Conservation (phyloP, 2,113 vertebrate species). For the Muntiacus muntjak region DNA sequence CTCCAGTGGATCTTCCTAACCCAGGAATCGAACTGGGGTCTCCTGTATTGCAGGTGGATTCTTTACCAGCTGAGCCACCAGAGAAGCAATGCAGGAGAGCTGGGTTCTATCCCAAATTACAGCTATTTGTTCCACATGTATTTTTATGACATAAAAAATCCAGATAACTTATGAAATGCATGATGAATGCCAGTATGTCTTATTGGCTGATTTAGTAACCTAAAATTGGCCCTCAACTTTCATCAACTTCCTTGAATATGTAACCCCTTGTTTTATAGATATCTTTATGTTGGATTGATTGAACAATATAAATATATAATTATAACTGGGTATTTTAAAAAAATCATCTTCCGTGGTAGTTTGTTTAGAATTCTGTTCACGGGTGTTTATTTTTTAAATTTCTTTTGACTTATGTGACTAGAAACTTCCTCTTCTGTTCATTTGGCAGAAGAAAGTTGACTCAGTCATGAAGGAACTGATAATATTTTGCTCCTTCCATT, state of each 20-base stretch:
- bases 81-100: neutral
- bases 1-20: neutral
- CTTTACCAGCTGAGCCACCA: neutral
- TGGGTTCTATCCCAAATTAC: neutral
- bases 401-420: neutral
- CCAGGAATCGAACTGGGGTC: neutral
- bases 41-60: neutral
- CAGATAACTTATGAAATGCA: neutral
- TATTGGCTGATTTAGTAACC: neutral
- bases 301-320: neutral
- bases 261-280: neutral
- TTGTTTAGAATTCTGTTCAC: neutral
- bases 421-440: neutral
- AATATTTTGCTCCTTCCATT: neutral
- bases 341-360: neutral
- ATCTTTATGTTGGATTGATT: neutral
- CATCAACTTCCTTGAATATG: neutral
- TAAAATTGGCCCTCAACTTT: neutral
- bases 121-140: neutral
- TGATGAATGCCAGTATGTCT: neutral
- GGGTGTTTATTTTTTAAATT: neutral
- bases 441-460: neutral
- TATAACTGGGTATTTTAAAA: neutral
- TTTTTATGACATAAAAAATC: neutral
- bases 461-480: neutral